A percentile compares a stretch with the other conserved stretches of the same genome.
phyloP scores from a whole-genome alignment of 2,113 vertebrate species.

The Sphyrna mokarran region DNA sequence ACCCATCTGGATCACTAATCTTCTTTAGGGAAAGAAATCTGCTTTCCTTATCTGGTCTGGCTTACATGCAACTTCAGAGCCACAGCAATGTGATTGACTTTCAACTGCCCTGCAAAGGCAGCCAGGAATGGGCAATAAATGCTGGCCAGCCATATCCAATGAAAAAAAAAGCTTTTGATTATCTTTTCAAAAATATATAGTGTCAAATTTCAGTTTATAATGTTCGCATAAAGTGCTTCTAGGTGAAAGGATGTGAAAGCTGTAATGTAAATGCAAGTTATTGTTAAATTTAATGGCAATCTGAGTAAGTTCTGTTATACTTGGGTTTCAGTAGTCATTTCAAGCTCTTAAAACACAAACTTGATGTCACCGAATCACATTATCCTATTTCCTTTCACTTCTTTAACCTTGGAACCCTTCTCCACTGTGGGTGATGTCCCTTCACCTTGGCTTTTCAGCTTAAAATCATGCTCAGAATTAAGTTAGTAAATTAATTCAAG shows the following conservation, averaged over 20 bases:
- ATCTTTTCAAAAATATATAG: too few species aligned
- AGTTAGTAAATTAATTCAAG: conserved; percentile 27
- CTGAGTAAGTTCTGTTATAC: background rate
- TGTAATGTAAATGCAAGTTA: background rate
- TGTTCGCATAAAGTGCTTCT: background rate
- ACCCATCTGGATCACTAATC: too few species aligned
- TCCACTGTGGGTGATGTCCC: background rate
- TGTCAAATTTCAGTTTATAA: background rate
- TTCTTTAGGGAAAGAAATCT: too few species aligned
- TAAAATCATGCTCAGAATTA: conserved; percentile 15
- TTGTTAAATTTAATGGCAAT: background rate
- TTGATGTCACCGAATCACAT: background rate
- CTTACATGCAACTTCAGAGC: too few species aligned
- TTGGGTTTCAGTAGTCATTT: background rate
- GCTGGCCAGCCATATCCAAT: too few species aligned
- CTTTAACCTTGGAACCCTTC: background rate
- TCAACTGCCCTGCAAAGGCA: too few species aligned
- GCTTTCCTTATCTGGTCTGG: too few species aligned
- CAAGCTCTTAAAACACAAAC: background rate
- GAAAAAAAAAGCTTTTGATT: too few species aligned
- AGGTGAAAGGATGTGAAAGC: background rate
- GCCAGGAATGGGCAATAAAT: too few species aligned
- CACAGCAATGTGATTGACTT: too few species aligned
- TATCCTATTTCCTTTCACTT: background rate
- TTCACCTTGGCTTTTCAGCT: conserved; percentile 13